Evolutionary conservation across 1,140 invertebrate species (phyloP).

Genomic region (Caenorhabditis elegans): DNA sequence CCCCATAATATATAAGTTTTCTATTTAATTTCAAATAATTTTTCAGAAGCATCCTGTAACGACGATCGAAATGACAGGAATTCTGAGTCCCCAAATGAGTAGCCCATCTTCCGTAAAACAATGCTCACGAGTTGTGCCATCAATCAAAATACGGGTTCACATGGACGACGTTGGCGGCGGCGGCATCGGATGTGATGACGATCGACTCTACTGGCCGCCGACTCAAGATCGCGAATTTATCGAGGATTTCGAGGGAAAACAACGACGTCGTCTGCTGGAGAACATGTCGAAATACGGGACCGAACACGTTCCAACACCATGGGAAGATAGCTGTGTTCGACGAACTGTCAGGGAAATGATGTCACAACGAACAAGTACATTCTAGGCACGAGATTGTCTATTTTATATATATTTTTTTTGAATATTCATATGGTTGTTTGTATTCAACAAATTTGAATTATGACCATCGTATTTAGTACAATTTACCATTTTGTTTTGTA

Average conservation of each 20-base stretch:
- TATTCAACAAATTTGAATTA: no score
- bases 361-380: background rate
- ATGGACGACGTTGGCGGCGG: background rate
- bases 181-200: no score
- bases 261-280: slow-evolving; percentile 2
- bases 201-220: no score
- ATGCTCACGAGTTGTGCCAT: background rate
- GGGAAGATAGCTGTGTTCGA: background rate
- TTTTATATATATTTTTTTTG: no score
- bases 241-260: background rate
- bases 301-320: background rate
- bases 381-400: no score
- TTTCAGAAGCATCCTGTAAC: background rate
- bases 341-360: background rate
- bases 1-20: no score
- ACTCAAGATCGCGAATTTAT: background rate
- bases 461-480: no score
- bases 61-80: background rate
- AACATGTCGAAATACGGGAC: slow-evolving; percentile 15
- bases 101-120: background rate
- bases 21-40: no score
- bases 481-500: no score
- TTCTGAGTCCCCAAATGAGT: background rate
- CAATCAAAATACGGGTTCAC: background rate
- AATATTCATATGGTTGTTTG: no score